Conservation (phyloP, 2,113 vertebrate genomes). For the Riparia riparia region DNA sequence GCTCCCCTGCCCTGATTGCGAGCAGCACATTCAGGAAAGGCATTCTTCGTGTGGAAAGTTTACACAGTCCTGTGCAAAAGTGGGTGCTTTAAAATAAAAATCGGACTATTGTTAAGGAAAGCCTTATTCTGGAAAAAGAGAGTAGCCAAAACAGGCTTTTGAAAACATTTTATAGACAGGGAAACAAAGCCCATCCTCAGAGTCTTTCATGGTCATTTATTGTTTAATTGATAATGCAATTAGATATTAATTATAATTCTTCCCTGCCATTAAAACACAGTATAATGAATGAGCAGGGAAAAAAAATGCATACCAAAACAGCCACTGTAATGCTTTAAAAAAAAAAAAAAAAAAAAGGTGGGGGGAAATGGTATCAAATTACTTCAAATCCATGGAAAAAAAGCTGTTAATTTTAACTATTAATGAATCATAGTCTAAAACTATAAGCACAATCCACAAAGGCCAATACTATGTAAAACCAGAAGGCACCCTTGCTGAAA, state of each 20-base stretch:
- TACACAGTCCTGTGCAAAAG: not conserved
- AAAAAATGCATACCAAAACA: not conserved
- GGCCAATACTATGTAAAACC: not conserved
- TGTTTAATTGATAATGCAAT: not conserved
- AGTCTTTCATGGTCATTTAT: not conserved
- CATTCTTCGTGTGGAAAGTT: accelerated
- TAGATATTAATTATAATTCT: not conserved
- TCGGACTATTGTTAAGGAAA: not conserved
- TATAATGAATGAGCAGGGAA: not conserved
- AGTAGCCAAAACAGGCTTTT: not conserved
- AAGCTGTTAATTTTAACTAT: not conserved
- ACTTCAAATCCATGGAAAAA: not conserved
- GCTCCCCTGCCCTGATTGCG: not conserved
- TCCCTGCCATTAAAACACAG: not conserved
- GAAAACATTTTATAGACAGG: not conserved
- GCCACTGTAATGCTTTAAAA: not conserved
- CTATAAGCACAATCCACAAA: not conserved
- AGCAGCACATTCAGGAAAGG: not conserved
- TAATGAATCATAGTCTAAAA: not conserved
- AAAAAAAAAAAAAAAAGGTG: not conserved
- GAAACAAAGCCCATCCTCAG: not conserved
- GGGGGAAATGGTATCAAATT: not conserved
- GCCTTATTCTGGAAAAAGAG: not conserved
- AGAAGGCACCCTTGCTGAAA: not conserved
- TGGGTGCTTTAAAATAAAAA: not conserved